phyloP scores from a whole-genome alignment of 1,140 invertebrate species.

The Chironomus striatipennis region DNA sequence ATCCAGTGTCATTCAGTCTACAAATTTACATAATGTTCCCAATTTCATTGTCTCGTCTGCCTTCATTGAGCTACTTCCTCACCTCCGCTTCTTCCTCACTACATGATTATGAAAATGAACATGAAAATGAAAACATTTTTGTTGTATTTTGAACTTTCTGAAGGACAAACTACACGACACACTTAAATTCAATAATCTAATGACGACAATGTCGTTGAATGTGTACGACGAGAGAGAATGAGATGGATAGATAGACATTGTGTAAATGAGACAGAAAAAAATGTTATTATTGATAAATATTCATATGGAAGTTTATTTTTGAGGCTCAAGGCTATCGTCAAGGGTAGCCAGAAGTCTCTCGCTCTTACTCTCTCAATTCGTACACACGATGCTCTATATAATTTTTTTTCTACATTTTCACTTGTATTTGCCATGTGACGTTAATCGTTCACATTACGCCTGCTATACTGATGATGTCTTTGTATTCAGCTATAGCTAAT shows the following conservation, averaged over 20 bases:
- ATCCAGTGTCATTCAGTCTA: no score
- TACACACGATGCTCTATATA: neutral
- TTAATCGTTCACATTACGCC: no score
- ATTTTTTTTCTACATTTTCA: neutral
- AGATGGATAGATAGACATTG: neutral
- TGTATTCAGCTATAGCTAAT: no score
- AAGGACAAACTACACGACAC: neutral
- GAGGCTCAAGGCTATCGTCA: slow-evolving; percentile 11
- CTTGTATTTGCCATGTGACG: neutral
- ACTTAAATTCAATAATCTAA: neutral
- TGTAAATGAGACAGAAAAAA: neutral
- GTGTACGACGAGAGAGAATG: neutral
- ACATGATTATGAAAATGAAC: no score
- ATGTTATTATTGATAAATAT: neutral
- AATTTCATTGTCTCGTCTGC: no score
- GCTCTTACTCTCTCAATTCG: neutral
- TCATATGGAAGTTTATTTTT: slow-evolving; percentile 8
- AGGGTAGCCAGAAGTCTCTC: neutral
- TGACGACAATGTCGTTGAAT: neutral
- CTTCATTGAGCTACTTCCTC: neutral
- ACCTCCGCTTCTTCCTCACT: slow-evolving; percentile 11
- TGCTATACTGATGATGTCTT: no score
- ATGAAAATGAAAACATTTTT: neutral
- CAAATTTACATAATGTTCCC: no score
- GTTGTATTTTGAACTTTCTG: neutral